Base-by-base conservation (phyloP, 2,797 vertebrate species). In the Schizopygopsis pylzovi region DNA sequence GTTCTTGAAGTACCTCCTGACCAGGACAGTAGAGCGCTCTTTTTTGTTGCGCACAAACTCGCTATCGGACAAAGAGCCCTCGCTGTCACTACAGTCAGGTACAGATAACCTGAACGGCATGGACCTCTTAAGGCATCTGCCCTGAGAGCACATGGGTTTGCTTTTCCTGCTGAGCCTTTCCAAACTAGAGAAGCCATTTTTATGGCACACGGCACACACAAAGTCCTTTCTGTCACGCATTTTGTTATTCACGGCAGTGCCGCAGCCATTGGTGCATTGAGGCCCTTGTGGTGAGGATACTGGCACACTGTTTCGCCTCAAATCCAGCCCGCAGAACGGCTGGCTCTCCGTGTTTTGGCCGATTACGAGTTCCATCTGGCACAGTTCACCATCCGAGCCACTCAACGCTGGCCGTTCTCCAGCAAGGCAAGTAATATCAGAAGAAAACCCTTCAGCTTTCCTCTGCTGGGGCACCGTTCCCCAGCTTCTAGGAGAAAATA, bases 1-100 rank as follows among this genome's bases (percentile, higher is more conserved):
- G 82, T 99, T 99, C 95, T 97, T 99, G 92, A 94, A 96, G 92
- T 97, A 99, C 78, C 98, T 95, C 89, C 98, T 96, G 85, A 99
- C 93, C 76, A 99, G 92, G 52, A 97, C 93, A 1, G 98, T 98
- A 68, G 98, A 99, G 16, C 97, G 96, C 52, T 97, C 97, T 90
- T 96, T 97, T 88, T 95, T 97, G 89, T 93, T 96, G 89, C 94
- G 95, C 22, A 94, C 94, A 86, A 97, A 94, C 33, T 97, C 96
- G 0, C 94, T 89, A 54, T 96, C 96, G 10, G 93, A 90, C 8
- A 92, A 91, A 6, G 94, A 89, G 79, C 93, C 94, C 28, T 95
- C 94, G 33, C 71, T 91, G 1, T 93, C 94, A 90, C 96, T 85
- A 92, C 94, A 87, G 91, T 94, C 92, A 92, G 94, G 93, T 91